Percentiles rank a stretch among this genome's conserved stretches.
These are phyloP conservation scores for Eulimnadia texana DNA, from an alignment of 1,140 invertebrate species.

Conservation along the genomic window DNA sequence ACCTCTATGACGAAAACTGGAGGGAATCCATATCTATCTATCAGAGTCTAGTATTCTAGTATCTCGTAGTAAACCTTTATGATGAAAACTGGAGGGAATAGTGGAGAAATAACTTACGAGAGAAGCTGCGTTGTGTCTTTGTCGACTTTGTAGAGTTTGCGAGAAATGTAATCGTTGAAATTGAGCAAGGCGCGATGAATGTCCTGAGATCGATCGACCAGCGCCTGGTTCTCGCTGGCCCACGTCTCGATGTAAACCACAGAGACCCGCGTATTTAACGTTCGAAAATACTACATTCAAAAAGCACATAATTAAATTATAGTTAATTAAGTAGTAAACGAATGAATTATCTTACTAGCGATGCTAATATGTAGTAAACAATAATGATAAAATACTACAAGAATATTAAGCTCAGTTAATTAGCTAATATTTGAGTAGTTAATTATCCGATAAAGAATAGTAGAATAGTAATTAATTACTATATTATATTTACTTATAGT, in stretches of 20 bases:
- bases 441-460: too few species aligned
- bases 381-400: too few species aligned
- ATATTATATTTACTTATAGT: too few species aligned
- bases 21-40: too few species aligned
- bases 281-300: constrained; percentile 64
- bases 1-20: too few species aligned
- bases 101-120: constrained; percentile 43
- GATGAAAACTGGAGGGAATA: background rate
- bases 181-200: constrained; percentile 69
- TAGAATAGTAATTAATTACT: too few species aligned
- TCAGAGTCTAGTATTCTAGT: too few species aligned
- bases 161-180: constrained; percentile 75
- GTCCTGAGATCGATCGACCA: constrained; percentile 64
- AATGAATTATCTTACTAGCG: too few species aligned
- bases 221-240: constrained; percentile 70
- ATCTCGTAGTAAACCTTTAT: too few species aligned
- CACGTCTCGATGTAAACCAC: constrained; percentile 94
- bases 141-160: constrained; percentile 63
- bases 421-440: background rate
- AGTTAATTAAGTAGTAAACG: background rate
- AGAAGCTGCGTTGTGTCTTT: constrained; percentile 83
- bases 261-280: constrained; percentile 78
- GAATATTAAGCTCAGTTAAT: too few species aligned
- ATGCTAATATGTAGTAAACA: too few species aligned
- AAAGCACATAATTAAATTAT: background rate